Percentiles rank a stretch among this genome's conserved stretches.
phyloP scores from a whole-genome alignment of 1,140 invertebrate genomes.

The Holcopasites calliopsidis region DNA sequence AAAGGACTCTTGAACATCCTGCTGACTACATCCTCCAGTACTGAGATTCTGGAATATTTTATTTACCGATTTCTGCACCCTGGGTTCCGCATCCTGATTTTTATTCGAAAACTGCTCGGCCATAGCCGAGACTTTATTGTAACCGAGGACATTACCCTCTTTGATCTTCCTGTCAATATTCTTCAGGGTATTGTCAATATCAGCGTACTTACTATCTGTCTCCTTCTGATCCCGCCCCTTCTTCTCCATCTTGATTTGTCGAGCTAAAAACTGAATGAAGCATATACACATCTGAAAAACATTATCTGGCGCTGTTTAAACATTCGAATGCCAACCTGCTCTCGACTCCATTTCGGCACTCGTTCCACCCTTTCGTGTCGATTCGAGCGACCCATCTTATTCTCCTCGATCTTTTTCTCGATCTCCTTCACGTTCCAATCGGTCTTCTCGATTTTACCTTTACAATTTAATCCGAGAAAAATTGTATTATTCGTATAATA shows the following conservation, averaged over 20 bases:
- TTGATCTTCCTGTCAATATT: constrained; percentile 89
- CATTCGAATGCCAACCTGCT: constrained; percentile 82
- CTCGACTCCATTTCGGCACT: constrained; percentile 94
- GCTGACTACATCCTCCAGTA: constrained; percentile 38
- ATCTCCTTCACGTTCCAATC: constrained; percentile 97
- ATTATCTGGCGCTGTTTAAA: constrained; percentile 71
- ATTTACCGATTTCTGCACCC: constrained; percentile 84
- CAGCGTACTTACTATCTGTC: constrained; percentile 82
- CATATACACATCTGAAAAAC: constrained; percentile 69
- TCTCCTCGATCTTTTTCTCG: constrained; percentile 93
- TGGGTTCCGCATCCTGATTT: constrained; percentile 81
- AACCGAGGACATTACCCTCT: constrained; percentile 87
- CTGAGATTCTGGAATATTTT: constrained; percentile 29
- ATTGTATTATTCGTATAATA: too few species aligned
- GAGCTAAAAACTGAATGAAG: constrained; percentile 86
- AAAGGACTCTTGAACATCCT: constrained; percentile 30
- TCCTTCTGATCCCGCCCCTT: constrained; percentile 82
- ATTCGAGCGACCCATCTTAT: constrained; percentile 85
- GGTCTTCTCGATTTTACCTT: constrained; percentile 91
- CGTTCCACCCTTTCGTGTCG: constrained; percentile 86
- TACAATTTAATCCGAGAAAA: constrained; percentile 24
- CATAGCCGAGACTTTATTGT: constrained; percentile 93
- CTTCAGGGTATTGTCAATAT: constrained; percentile 91
- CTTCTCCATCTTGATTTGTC: constrained; percentile 88
- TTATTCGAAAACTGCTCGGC: constrained; percentile 88